Base-by-base conservation (phyloP, 2,888 invertebrate genomes). In the Diadromus collaris region DNA sequence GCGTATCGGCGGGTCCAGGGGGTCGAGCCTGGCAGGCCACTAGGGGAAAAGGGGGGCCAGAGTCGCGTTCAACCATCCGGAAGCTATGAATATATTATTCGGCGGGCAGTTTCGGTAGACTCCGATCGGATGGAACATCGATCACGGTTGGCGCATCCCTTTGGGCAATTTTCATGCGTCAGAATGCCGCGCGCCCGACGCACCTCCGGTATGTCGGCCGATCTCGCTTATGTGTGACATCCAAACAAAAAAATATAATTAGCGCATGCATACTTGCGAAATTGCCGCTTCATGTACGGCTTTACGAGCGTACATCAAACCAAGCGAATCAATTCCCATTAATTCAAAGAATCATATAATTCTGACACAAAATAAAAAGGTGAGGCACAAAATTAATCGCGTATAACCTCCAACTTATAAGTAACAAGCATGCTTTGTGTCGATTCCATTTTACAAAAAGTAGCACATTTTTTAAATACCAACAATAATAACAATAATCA, bases 111-210 rank as follows among this genome's bases (percentile, higher is more conserved):
- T 90, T 89, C 87, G 87, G 87, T 86, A 88, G 88, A 88, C 86
- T 88, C 88, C 88, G 89, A 89, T 89, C 89, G 88, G 87, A 88
- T 88, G 86, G 87, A 84, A 84, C 85, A 86, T 89, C 88, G 89
- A 89, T 89, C 89, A 89, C 87, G 88, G 86, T 85, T 88, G 88
- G 89, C 88, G 89, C 89, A 90, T 90, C 89, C 89, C 89, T 90
- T 89, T 89, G 89, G 89, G 89, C 89, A 89, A 89, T 89, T 90
- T 90, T 90, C 89, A 90, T 89, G 89, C 89, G 89, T 89, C 90
- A 89, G 85, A 88, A 87, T 88, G 86, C 88, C 86, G 86, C 86
- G 86, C 83, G 63, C 46, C 58, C 64, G 29, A 58, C 34, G n/a
- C 27, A 63, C 29, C 41, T 21, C 54, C 67, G 69, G 19, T 32